These are phyloP conservation scores for Diploptera punctata DNA, from an alignment of 2,888 invertebrate species.

Conservation along the genomic window DNA sequence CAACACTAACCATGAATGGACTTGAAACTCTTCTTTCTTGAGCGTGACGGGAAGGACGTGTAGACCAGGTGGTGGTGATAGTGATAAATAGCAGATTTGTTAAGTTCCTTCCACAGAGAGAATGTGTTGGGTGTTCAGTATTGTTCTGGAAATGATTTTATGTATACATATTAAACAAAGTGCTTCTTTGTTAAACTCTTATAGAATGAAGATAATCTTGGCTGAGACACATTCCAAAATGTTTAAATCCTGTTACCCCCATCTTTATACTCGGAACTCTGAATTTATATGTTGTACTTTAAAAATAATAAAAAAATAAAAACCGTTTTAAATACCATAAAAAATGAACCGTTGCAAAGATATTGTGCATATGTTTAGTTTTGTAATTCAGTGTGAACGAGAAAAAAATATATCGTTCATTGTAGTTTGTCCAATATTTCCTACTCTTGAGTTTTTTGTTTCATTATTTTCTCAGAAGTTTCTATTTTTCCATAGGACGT, in stretches of 20 bases:
- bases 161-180: background rate
- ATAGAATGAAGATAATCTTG: conserved; percentile 14
- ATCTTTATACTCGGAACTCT: conserved; percentile 35
- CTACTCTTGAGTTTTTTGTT: conserved; percentile 54
- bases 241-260: conserved; percentile 38
- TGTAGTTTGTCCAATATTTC: conserved; percentile 44
- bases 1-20: background rate
- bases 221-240: conserved; percentile 47
- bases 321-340: conserved; percentile 47
- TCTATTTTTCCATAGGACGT: conserved; percentile 60
- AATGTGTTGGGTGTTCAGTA: conserved; percentile 12
- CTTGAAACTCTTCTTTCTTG: conserved; percentile 10
- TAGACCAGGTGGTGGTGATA: background rate
- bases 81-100: background rate
- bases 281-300: conserved; percentile 58
- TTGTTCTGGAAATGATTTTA: background rate
- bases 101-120: conserved; percentile 16
- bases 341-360: conserved; percentile 45
- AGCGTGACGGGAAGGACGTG: background rate
- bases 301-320: conserved; percentile 47
- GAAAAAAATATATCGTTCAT: conserved; percentile 41
- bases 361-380: conserved; percentile 45
- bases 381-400: conserved; percentile 45
- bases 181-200: conserved; percentile 1
- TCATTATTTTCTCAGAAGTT: conserved; percentile 59